A percentile compares a stretch with the other conserved stretches of the same genome.
Evolutionary conservation across 2,888 invertebrate genomes (phyloP).

Genomic region (Micoletzkya japonica): DNA sequence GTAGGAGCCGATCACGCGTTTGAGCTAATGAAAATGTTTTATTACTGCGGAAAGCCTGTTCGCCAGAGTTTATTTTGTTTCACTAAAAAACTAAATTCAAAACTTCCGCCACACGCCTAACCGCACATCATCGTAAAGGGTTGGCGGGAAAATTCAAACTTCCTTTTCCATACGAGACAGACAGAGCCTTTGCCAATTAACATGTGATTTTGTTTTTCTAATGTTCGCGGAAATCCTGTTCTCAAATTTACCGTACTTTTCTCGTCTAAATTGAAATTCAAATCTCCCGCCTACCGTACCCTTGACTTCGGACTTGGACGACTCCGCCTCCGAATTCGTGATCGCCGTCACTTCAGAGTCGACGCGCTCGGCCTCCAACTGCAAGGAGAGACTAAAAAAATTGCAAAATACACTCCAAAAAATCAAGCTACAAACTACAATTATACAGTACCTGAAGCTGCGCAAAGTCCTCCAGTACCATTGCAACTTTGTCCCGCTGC

Average conservation of each 20-base stretch:
- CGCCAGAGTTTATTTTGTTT: neutral
- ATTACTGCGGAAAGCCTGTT: no score
- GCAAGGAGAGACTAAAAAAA: conserved; percentile 62
- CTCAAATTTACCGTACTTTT: no score
- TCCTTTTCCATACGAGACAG: no score
- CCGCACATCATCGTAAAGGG: no score
- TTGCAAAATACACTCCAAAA: neutral
- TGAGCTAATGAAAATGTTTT: no score
- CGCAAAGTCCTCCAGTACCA: conserved; percentile 86
- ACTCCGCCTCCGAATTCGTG: neutral
- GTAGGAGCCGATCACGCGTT: no score
- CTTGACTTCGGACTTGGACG: neutral
- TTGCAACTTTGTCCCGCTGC: conserved; percentile 88
- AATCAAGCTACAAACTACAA: neutral
- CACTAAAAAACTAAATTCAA: neutral
- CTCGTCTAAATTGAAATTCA: no score
- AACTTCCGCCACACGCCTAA: no score
- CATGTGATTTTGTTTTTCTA: no score
- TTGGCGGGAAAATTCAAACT: no score
- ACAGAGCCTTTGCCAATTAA: no score
- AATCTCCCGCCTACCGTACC: neutral
- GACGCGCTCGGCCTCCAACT: conserved; percentile 20
- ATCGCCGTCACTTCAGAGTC: neutral
- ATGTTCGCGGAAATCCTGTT: no score
- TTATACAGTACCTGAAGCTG: conserved; percentile 88